Evolutionary conservation across 2,888 invertebrate species (phyloP), one percentile per base, ranked within the genome.

Genomic region (Ctena decussata): DNA sequence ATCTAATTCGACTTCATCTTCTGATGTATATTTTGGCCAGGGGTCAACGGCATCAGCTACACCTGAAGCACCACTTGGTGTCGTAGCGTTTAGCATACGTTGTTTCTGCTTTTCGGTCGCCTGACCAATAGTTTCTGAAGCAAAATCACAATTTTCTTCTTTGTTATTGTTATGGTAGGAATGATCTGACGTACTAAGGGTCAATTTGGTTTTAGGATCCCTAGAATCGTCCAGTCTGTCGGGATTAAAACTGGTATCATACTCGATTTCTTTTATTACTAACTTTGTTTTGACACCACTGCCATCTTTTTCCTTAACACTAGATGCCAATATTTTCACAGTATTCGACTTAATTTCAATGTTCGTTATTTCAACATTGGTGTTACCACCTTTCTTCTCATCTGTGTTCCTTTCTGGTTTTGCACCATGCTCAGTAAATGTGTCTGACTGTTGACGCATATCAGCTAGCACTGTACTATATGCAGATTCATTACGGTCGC

Each of bases 1-100:
- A 60, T 88, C 85, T 41, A 88, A 77, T 44, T 86, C 85, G 35
- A 84, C 74, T 77, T 88, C 88, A 69, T 88, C 88, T 75, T 80
- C 84, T 18, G 77, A 77, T 46, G 39, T 44, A 77, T 77, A 88
- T 30, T 53, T 53, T n/a, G 86, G 88, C 49, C 83, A 75, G 18
- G 84, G 82, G 79, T 85, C 80, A 0, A 72, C 35, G 35, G 5
- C 6, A 6, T 39, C 70, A 35, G 35, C 15, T 8, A 35, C 35
- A n/a, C n/a, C n/a, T n/a, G n/a, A n/a, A n/a, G n/a, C n/a, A 46
- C 49, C 49, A 46, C 18, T 18, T 18, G 49, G 18, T 15, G 15
- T 18, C 15, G 15, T 18, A 46, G n/a, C n/a, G n/a, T n/a, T n/a
- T n/a, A n/a, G n/a, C n/a, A n/a, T 60, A 11, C n/a, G 60, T 30